These are phyloP conservation scores for Tigriopus japonicus DNA, from an alignment of 1,140 invertebrate species.

Conservation along the genomic window DNA sequence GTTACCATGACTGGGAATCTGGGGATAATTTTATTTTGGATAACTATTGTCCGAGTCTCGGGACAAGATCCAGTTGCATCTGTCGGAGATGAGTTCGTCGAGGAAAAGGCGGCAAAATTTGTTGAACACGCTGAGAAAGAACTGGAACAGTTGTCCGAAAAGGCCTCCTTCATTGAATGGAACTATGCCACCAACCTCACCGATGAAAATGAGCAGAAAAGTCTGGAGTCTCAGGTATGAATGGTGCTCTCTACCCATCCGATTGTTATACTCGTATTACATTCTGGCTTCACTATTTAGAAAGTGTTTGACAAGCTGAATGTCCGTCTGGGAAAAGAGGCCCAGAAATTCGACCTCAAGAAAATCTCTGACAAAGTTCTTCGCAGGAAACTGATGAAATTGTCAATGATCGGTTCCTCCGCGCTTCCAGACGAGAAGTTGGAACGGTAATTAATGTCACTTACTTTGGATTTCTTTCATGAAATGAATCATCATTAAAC, in stretches of 20 bases:
- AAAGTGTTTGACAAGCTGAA: not conserved
- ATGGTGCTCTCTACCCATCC: not conserved
- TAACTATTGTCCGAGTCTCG: no score
- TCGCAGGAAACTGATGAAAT: constrained; percentile 48
- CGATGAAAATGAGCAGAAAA: not conserved
- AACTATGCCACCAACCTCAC: not conserved
- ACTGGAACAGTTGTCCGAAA: not conserved
- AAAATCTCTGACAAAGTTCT: constrained; percentile 44
- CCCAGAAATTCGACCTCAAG: constrained; percentile 41
- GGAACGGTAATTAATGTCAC: no score
- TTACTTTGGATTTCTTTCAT: no score
- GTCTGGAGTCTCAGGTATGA: not conserved
- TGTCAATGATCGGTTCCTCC: constrained; percentile 53
- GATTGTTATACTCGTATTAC: not conserved
- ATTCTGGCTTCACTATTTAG: not conserved
- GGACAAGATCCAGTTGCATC: constrained; percentile 45
- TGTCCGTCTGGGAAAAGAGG: constrained; percentile 28
- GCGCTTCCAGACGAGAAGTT: constrained; percentile 37
- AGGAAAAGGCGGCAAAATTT: not conserved
- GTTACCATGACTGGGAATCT: no score
- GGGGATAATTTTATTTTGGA: no score
- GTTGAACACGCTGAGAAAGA: not conserved
- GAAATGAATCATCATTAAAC: constrained; percentile 24
- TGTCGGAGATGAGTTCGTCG: constrained; percentile 53
- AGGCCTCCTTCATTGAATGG: not conserved